Conservation (phyloP, 2,113 vertebrate species). For the Proteles cristata region DNA sequence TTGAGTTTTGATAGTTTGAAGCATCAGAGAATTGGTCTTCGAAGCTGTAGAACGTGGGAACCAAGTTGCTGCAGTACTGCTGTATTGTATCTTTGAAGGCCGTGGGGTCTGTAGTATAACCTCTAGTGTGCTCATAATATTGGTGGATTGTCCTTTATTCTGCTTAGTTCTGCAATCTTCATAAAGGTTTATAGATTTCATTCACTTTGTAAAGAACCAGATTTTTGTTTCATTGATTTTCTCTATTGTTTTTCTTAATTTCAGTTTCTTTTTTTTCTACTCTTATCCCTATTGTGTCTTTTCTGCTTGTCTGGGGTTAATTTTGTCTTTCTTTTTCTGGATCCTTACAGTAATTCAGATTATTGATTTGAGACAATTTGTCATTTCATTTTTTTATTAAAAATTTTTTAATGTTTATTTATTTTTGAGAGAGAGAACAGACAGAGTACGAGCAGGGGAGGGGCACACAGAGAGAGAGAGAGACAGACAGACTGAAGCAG, state of each 20-base stretch:
- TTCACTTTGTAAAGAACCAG: not conserved
- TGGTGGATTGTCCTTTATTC: not conserved
- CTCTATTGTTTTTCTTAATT: not conserved
- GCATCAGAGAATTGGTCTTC: not conserved
- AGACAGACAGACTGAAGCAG: no score
- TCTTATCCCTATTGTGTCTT: not conserved
- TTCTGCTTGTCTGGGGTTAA: not conserved
- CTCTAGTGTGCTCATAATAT: fast-evolving
- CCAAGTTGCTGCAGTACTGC: fast-evolving
- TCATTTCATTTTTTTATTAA: not conserved
- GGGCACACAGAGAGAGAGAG: no score
- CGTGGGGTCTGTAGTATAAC: fast-evolving
- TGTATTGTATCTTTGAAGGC: not conserved
- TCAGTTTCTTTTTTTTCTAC: fast-evolving
- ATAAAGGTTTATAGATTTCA: not conserved
- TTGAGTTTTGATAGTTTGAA: no score
- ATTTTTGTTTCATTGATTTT: not conserved
- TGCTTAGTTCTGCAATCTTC: not conserved
- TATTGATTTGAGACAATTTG: not conserved
- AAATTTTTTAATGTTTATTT: no score
- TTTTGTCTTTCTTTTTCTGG: not conserved
- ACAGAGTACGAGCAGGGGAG: no score
- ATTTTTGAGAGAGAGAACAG: no score
- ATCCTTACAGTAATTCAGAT: not conserved
- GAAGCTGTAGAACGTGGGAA: fast-evolving